Percentiles rank a stretch among this genome's conserved stretches.
phyloP scores from a whole-genome alignment of 2,797 vertebrate genomes.

The Eulemur coronatus region DNA sequence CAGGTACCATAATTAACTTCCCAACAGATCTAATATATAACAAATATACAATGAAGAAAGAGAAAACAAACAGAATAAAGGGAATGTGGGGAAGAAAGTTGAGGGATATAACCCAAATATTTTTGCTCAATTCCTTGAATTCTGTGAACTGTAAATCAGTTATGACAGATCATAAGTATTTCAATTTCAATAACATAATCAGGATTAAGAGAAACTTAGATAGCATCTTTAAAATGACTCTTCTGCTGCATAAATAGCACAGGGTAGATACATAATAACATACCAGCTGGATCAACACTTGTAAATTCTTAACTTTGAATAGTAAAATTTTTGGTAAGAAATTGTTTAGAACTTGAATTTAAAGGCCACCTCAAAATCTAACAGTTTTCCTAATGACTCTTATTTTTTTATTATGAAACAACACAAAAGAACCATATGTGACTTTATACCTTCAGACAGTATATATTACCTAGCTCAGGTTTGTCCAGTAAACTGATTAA shows the following conservation, averaged over 20 bases:
- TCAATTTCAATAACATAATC: conserved; percentile 23
- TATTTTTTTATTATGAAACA: conserved; percentile 48
- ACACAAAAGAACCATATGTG: not conserved
- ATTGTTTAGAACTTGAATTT: conserved; percentile 25
- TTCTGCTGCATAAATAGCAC: not conserved
- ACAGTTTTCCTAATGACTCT: not conserved
- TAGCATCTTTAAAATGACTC: not conserved
- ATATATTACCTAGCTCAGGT: conserved; percentile 94
- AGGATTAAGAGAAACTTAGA: not conserved
- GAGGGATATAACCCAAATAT: not conserved
- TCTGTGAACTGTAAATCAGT: not conserved
- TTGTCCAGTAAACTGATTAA: conserved; percentile 99
- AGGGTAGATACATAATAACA: not conserved
- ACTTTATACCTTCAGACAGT: not conserved
- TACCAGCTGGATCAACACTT: not conserved
- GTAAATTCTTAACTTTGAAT: not conserved
- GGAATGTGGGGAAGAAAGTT: not conserved
- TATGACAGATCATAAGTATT: conserved; percentile 3
- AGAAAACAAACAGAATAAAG: conserved; percentile 18
- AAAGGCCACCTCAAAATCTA: conserved; percentile 1
- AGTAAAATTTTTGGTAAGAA: conserved; percentile 1
- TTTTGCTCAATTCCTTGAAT: conserved; percentile 15
- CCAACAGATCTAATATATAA: not conserved
- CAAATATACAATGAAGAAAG: conserved; percentile 14
- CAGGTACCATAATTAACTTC: not conserved